A percentile compares a stretch with the other conserved stretches of the same genome.
phyloP scores from a whole-genome alignment of 2,797 vertebrate genomes.

The Rhinichthys osculus region DNA sequence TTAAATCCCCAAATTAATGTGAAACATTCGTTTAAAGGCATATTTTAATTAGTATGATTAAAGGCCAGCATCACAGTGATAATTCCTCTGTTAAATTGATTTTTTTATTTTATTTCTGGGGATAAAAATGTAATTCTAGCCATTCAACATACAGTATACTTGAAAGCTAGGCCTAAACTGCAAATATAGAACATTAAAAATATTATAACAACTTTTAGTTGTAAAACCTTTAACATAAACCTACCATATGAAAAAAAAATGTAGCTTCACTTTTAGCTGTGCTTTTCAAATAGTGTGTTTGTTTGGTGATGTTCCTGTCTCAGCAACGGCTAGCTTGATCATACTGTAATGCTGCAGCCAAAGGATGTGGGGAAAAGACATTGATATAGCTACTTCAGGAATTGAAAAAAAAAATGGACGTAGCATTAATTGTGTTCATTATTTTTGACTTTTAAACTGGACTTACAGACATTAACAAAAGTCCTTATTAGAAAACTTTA shows the following conservation, averaged over 20 bases:
- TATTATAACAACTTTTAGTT: not conserved
- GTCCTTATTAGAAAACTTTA: not conserved
- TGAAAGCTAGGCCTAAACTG: not conserved
- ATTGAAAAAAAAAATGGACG: not conserved
- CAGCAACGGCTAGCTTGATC: not conserved
- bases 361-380: not conserved
- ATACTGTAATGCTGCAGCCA: not conserved
- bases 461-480: not conserved
- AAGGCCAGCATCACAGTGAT: not conserved
- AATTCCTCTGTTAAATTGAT: not conserved
- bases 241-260: not conserved
- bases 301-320: not conserved
- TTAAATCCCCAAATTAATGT: not conserved
- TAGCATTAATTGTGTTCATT: not conserved
- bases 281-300: not conserved
- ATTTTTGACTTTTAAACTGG: not conserved
- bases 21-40: not conserved
- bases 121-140: not conserved
- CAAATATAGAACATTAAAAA: not conserved
- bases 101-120: not conserved
- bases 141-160: not conserved
- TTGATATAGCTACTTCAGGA: not conserved
- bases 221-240: not conserved
- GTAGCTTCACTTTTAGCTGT: not conserved
- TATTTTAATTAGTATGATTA: not conserved